Evolutionary conservation across 2,797 vertebrate species (phyloP).

Genomic region (Pseudochirops cupreus): DNA sequence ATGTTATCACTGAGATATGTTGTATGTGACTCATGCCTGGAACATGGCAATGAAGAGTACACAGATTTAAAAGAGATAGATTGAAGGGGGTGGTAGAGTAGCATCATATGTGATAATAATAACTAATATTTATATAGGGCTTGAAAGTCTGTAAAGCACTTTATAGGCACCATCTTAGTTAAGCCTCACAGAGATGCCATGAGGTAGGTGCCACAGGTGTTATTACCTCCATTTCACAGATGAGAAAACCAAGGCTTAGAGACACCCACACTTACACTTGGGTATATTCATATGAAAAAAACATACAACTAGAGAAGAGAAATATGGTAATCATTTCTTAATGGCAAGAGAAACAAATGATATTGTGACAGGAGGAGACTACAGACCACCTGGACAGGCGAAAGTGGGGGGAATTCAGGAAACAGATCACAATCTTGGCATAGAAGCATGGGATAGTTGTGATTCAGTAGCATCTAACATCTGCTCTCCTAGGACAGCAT

Average conservation of each 20-base stretch:
- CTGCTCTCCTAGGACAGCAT: background rate
- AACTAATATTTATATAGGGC: background rate
- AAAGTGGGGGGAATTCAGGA: background rate
- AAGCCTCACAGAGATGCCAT: background rate
- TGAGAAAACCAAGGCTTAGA: background rate
- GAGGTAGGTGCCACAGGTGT: background rate
- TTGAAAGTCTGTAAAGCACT: background rate
- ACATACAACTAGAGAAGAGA: background rate
- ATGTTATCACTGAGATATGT: background rate
- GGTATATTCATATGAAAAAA: background rate
- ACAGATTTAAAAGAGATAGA: background rate
- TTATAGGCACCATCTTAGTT: background rate
- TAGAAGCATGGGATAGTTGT: background rate
- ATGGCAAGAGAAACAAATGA: background rate
- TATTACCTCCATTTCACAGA: background rate
- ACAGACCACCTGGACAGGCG: background rate
- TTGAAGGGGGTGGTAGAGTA: background rate
- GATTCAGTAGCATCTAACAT: background rate
- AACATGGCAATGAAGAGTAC: background rate
- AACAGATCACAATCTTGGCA: background rate
- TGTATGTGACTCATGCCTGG: background rate
- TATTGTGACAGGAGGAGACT: background rate
- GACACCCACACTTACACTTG: background rate
- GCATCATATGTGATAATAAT: background rate
- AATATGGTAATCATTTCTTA: background rate